Percentiles rank a stretch among this genome's conserved stretches.
These are phyloP conservation scores for Sceloporus tristichus DNA, from an alignment of 2,113 vertebrate genomes.

Conservation along the genomic window DNA sequence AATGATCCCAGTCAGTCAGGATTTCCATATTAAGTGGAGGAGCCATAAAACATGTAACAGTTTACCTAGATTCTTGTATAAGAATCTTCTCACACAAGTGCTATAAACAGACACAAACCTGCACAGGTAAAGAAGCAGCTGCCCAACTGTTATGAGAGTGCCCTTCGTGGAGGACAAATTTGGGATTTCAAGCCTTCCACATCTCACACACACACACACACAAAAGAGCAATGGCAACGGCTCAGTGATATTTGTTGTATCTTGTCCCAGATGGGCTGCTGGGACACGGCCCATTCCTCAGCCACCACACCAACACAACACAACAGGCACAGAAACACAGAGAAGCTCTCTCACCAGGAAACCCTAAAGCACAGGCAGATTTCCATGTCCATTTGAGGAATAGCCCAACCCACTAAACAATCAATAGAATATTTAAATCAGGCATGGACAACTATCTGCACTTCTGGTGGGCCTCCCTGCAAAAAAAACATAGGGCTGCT, in stretches of 20 bases:
- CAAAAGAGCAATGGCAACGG: not conserved
- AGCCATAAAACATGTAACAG: not conserved
- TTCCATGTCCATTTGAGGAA: too few species aligned
- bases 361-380: too few species aligned
- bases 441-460: too few species aligned
- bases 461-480: too few species aligned
- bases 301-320: not conserved
- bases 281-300: not conserved
- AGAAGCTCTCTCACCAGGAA: too few species aligned
- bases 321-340: too few species aligned
- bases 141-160: not conserved
- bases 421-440: too few species aligned
- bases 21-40: not conserved
- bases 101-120: constrained; percentile 3
- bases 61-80: not conserved
- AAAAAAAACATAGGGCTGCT: too few species aligned
- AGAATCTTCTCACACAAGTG: not conserved
- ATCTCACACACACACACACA: not conserved
- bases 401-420: too few species aligned
- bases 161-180: not conserved
- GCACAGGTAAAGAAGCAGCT: not conserved
- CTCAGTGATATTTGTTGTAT: not conserved
- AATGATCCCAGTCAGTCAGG: not conserved
- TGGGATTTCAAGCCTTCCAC: not conserved
- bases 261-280: not conserved